phyloP scores from a whole-genome alignment of 2,888 invertebrate species.

The Tenthredo scrophulariae region DNA sequence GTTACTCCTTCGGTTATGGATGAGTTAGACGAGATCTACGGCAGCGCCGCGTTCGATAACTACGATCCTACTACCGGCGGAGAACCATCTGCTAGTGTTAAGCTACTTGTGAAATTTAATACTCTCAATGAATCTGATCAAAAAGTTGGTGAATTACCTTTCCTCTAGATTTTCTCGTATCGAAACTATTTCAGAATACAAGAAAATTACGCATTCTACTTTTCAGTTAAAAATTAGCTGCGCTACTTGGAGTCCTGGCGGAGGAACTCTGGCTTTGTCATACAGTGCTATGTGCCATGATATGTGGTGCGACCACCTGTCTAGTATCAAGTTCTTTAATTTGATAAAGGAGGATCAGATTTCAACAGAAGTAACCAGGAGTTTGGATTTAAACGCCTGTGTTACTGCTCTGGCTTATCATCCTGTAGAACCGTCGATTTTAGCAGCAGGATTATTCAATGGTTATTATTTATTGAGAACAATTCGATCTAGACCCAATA shows the following conservation, averaged over 20 bases:
- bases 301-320: conserved; percentile 74
- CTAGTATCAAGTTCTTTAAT: conserved; percentile 72
- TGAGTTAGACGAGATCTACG: conserved; percentile 72
- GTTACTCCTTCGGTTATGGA: conserved; percentile 72
- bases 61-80: conserved; percentile 66
- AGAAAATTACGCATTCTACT: not conserved
- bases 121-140: conserved; percentile 63
- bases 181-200: not conserved
- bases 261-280: conserved; percentile 72
- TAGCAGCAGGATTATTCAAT: conserved; percentile 78
- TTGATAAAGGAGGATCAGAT: conserved; percentile 68
- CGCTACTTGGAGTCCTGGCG: conserved; percentile 73
- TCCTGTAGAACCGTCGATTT: conserved; percentile 78
- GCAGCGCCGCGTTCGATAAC: conserved; percentile 71
- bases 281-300: conserved; percentile 69
- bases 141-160: conserved; percentile 62
- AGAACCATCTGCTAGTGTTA: conserved; percentile 62
- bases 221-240: conserved; percentile 73
- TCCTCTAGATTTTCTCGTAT: not conserved
- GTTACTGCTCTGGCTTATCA: conserved; percentile 79
- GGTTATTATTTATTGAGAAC: conserved; percentile 62
- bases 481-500: not conserved
- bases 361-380: conserved; percentile 64
- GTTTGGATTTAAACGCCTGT: conserved; percentile 76
- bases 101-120: conserved; percentile 68